These are phyloP conservation scores for Tenthredo scrophulariae DNA, from an alignment of 2,888 invertebrate genomes.

Conservation along the genomic window DNA sequence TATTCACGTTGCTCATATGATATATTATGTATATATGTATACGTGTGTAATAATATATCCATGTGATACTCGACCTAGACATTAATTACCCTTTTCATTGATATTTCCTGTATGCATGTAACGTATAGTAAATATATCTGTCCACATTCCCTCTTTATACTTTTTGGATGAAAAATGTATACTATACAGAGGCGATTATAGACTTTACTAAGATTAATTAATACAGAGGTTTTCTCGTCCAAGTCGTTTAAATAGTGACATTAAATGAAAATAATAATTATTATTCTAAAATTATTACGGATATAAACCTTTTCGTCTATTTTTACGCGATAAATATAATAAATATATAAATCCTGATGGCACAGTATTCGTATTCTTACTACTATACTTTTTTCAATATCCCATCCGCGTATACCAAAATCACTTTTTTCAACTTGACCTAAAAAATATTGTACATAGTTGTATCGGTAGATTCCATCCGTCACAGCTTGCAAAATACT, in stretches of 20 bases:
- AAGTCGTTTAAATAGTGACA: too few species aligned
- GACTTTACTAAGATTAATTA: background rate
- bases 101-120: background rate
- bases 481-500: background rate
- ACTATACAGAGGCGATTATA: background rate
- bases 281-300: background rate
- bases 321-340: background rate
- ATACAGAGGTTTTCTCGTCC: background rate
- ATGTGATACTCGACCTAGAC: conserved; percentile 2
- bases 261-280: background rate
- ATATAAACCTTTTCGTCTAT: background rate
- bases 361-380: background rate
- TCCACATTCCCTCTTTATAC: background rate
- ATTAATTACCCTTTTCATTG: background rate
- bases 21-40: background rate
- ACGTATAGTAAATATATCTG: background rate
- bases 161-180: background rate
- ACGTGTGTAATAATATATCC: background rate
- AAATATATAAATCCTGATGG: background rate
- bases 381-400: background rate
- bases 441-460: background rate
- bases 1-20: background rate
- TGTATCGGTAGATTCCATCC: background rate
- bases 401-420: background rate
- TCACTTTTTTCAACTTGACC: background rate